Evolutionary conservation across 2,888 invertebrate species (phyloP).

Genomic region (Ceraclea dissimilis): DNA sequence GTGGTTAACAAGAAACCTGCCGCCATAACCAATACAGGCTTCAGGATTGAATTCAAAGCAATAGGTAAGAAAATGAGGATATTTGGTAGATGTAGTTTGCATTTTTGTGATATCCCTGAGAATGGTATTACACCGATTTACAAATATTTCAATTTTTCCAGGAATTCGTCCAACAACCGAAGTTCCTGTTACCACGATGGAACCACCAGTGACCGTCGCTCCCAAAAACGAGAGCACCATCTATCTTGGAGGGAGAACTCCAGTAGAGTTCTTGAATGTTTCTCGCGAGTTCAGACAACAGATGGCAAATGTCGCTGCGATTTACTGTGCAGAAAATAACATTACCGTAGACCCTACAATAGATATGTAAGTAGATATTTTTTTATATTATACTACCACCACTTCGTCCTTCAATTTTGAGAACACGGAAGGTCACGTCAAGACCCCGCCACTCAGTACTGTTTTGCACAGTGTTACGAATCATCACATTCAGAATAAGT

Average conservation of each 20-base stretch:
- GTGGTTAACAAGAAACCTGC: not conserved
- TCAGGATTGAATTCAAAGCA: conserved; percentile 16
- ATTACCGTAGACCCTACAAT: conserved; percentile 33
- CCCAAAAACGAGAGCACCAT: conserved; percentile 33
- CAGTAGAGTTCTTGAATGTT: conserved; percentile 31
- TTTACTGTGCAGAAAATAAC: conserved; percentile 34
- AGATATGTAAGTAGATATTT: conserved; percentile 16
- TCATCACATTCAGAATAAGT: no score
- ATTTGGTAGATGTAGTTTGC: no score
- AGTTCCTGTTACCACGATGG: conserved; percentile 30
- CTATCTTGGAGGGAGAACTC: conserved; percentile 33
- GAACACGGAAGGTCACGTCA: no score
- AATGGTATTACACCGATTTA: no score
- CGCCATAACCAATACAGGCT: conserved; percentile 15
- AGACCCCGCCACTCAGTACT: no score
- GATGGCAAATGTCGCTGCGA: conserved; percentile 39
- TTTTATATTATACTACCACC: no score
- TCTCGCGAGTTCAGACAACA: conserved; percentile 34
- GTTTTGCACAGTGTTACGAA: no score
- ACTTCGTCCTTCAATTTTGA: no score
- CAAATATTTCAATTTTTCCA: not conserved
- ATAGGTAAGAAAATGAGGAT: conserved; percentile 12
- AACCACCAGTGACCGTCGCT: conserved; percentile 27
- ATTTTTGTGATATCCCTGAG: no score
- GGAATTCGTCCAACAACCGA: conserved; percentile 12